These are phyloP conservation scores for Cylas formicarius DNA, from an alignment of 1,140 invertebrate species.

Conservation along the genomic window DNA sequence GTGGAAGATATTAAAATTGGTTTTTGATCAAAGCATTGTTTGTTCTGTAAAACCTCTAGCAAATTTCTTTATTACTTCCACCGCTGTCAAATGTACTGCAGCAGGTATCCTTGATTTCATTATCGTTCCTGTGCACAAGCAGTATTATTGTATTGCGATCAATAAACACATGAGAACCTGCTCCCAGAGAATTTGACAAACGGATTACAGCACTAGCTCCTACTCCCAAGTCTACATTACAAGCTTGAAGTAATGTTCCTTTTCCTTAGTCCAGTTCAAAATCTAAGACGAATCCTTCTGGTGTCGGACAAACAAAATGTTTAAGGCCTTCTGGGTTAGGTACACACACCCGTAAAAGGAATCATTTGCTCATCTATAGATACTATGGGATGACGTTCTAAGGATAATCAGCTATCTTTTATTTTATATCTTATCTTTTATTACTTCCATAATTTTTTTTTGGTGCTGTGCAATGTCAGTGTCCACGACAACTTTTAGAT, in stretches of 20 bases:
- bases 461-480: too few species aligned
- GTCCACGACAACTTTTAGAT: too few species aligned
- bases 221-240: conserved; percentile 9
- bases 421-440: too few species aligned
- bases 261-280: conserved; percentile 31
- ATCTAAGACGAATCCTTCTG: conserved; percentile 30
- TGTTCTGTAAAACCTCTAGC: conserved; percentile 11
- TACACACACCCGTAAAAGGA: conserved; percentile 14
- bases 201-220: conserved; percentile 16
- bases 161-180: conserved; percentile 12
- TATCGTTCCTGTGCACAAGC: conserved; percentile 8
- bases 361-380: conserved; percentile 18
- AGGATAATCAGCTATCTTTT: too few species aligned
- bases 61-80: conserved; percentile 10
- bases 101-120: conserved; percentile 5
- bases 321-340: conserved; percentile 28
- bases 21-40: too few species aligned
- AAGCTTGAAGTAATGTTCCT: conserved; percentile 1
- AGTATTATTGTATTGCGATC: conserved; percentile 13
- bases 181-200: conserved; percentile 7
- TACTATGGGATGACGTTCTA: too few species aligned
- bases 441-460: too few species aligned
- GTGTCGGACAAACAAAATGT: conserved; percentile 30
- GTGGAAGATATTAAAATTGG: too few species aligned
- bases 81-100: conserved; percentile 13